Evolutionary conservation across 2,113 vertebrate species (phyloP), one percentile per base, ranked within the genome.

Genomic region (Lagopus muta): DNA sequence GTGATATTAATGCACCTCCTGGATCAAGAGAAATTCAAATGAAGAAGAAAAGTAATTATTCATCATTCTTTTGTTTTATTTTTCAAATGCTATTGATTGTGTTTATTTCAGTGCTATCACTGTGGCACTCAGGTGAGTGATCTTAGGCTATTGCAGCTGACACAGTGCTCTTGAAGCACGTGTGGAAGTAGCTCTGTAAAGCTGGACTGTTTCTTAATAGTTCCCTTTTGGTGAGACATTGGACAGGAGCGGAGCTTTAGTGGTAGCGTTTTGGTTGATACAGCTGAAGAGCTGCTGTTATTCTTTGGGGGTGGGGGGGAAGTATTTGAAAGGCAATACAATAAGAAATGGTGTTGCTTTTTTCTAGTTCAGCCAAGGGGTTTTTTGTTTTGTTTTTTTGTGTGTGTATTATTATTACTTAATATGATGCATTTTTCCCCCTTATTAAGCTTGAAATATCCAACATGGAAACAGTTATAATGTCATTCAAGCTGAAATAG

Each of bases 1-100:
- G 99, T 1, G 99, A 99, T 94, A 99, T 99, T 94, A 99, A 99
- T 1, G 99, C 99, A 5, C 99, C 99, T 2, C 98, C 98, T 2
- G 98, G 98, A 42, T 98, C 98, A 85, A 98, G 98, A 86, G 99
- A 99, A 70, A 89, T 98, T 45, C 98, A 98, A 91, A 95, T 96
- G 34, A 97, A 98, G 81, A 99, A 74, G 93, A 99, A 98, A 98
- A 98, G 98, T 99, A 97, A 76, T 30, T 25, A 16, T n/a, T 32
- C 25, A 11, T 38, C 10, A 42, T 38, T 38, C 36, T 62, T 3
- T 13, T 7, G 6, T 3, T 58, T 11, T 4, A 5, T 14, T 55
- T 52, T 21, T 60, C 15, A 57, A 3, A 28, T 24, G 15, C 47
- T 10, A 14, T 15, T 69, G 17, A 10, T 19, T 45, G 27, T 40